These are phyloP conservation scores for Drosophila infuscata DNA, from an alignment of 2,888 invertebrate genomes.

Conservation along the genomic window DNA sequence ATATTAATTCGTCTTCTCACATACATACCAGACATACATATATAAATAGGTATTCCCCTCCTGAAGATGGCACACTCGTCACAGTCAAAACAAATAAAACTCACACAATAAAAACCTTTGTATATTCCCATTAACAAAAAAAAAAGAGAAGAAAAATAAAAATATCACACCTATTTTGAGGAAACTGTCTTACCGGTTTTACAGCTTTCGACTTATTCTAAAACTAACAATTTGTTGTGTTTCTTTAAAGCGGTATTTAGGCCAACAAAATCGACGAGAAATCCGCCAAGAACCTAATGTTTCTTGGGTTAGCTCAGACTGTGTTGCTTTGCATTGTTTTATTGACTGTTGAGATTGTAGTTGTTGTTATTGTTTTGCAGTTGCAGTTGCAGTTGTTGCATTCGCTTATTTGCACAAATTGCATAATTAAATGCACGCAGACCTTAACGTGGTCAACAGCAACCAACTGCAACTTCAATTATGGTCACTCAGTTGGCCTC, in stretches of 20 bases:
- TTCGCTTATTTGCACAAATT: constrained; percentile 75
- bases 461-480: constrained; percentile 63
- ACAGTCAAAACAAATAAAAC: constrained; percentile 7
- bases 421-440: constrained; percentile 80
- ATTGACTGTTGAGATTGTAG: constrained; percentile 16
- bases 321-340: constrained; percentile 1
- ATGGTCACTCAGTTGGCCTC: constrained; percentile 64
- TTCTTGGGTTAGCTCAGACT: constrained; percentile 8
- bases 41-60: neutral
- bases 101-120: constrained; percentile 50
- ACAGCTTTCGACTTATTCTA: constrained; percentile 63
- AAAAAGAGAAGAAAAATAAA: neutral
- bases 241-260: constrained; percentile 54
- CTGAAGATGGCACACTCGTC: neutral
- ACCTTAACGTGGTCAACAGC: constrained; percentile 61
- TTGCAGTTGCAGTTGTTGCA: constrained; percentile 21
- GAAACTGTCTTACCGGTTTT: constrained; percentile 56
- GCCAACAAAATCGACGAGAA: constrained; percentile 46
- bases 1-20: neutral
- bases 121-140: constrained; percentile 2
- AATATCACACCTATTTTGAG: constrained; percentile 57
- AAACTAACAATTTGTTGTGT: constrained; percentile 28
- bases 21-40: neutral
- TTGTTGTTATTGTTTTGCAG: constrained; percentile 26
- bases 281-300: constrained; percentile 52